phyloP scores from a whole-genome alignment of 2,113 vertebrate species.

The Mola mola region DNA sequence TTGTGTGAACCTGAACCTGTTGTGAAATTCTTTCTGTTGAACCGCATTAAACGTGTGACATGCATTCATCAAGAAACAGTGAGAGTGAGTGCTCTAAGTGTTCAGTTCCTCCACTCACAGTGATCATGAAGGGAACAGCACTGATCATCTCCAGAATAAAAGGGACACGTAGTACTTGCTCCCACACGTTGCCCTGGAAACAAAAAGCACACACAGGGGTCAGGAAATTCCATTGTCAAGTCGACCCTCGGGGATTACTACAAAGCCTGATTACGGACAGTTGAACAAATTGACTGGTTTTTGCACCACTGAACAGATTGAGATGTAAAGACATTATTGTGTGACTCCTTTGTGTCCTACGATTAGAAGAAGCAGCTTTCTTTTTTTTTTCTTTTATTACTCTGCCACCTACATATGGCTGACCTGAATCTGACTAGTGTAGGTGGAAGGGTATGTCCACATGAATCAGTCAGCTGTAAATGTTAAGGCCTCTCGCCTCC shows the following conservation, averaged over 20 bases:
- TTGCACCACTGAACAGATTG: constrained; percentile 7
- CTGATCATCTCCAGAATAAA: constrained; percentile 89
- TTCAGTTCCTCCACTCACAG: constrained; percentile 75
- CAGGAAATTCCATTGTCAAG: constrained; percentile 62
- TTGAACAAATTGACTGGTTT: constrained; percentile 26
- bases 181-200: constrained; percentile 88
- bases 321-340: constrained; percentile 13
- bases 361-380: constrained; percentile 24
- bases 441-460: constrained; percentile 68
- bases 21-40: too few relatives aligned
- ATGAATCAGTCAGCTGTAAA: constrained; percentile 74
- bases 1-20: too few relatives aligned
- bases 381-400: constrained; percentile 44
- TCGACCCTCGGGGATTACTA: constrained; percentile 55
- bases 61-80: too few relatives aligned
- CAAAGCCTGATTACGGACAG: constrained; percentile 5
- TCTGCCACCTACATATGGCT: constrained; percentile 45
- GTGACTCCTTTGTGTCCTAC: constrained; percentile 26
- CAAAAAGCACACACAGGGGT: constrained; percentile 56
- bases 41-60: too few relatives aligned
- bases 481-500: constrained; percentile 58
- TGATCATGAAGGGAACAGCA: constrained; percentile 85
- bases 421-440: constrained; percentile 57
- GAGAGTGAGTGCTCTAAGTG: too few relatives aligned
- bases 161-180: constrained; percentile 85